phyloP scores from a whole-genome alignment of 2,797 vertebrate genomes.

The Hipposideros larvatus region DNA sequence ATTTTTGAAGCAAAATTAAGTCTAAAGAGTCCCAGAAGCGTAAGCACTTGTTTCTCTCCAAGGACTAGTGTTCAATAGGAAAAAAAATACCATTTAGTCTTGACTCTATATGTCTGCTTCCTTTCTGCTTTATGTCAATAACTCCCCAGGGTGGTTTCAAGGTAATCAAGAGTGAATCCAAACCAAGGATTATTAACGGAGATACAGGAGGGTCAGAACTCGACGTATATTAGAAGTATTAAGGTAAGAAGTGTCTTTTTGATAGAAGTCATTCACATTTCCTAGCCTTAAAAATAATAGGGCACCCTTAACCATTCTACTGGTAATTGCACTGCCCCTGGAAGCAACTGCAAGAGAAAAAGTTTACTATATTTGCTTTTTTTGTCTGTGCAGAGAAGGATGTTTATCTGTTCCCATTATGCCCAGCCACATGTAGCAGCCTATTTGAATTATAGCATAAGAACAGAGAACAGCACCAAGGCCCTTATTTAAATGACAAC shows the following conservation, averaged over 20 bases:
- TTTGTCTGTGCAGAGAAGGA: not conserved
- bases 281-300: slow-evolving; percentile 37
- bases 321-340: not conserved
- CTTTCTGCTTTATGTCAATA: slow-evolving; percentile 25
- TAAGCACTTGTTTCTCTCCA: slow-evolving; percentile 57
- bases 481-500: not conserved
- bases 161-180: slow-evolving; percentile 18
- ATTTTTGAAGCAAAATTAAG: slow-evolving; percentile 77
- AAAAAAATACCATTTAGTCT: slow-evolving; percentile 10
- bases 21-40: slow-evolving; percentile 64
- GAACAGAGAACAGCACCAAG: not conserved
- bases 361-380: not conserved
- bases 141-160: not conserved
- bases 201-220: not conserved
- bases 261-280: not conserved
- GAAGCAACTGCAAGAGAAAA: not conserved
- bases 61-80: slow-evolving; percentile 41
- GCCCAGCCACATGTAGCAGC: not conserved
- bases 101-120: not conserved
- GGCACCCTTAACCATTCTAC: not conserved
- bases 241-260: not conserved
- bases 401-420: not conserved
- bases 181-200: not conserved
- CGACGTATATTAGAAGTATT: not conserved
- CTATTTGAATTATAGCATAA: slow-evolving; percentile 10